Evolutionary conservation across 2,113 vertebrate genomes (phyloP), one percentile per base, ranked within the genome.

Genomic region (Sporophila hypoxantha): DNA sequence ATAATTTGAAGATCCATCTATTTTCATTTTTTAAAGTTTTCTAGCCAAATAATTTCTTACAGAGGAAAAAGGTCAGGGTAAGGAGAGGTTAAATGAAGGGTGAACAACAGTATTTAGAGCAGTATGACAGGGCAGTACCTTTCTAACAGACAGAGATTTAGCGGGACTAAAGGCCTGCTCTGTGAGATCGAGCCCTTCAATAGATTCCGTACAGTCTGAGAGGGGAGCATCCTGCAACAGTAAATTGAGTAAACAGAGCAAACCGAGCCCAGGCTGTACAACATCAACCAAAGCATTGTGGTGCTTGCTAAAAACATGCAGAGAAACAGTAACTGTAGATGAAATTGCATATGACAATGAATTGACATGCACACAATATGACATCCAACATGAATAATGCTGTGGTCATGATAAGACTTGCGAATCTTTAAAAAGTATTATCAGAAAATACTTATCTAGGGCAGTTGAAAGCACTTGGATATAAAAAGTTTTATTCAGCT

Each of bases 161-260:
- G 98, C 98, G 74, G 99, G 98, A 97, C 98, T 99, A 98, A 98
- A 98, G 98, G 98, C 97, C 97, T 98, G 98, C 98, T 98, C 98
- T 98, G 98, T 98, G 96, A 97, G 97, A 98, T 99, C 98, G 95
- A 99, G 98, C 98, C 98, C 98, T 97, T 99, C 98, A 98, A 99
- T 98, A 98, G 98, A 98, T 97, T 99, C 99, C 98, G 98, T 98
- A 98, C 98, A 99, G 99, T 99, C 99, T 98, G 99, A 99, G 94
- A 99, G 98, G 98, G 98, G 98, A 94, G 98, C 98, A 76, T 99
- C 99, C 99, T 99, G 99, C 95, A 99, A 99, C 97, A 97, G 98
- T 96, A 99, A 98, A 99, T 97, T 94, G 96, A 97, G 98, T 98
- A 96, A 97, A 96, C 96, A 97, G 96, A 97, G 97, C 98, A 96